phyloP scores from a whole-genome alignment of 2,888 invertebrate species.

The Lasioglossum marginatum region DNA sequence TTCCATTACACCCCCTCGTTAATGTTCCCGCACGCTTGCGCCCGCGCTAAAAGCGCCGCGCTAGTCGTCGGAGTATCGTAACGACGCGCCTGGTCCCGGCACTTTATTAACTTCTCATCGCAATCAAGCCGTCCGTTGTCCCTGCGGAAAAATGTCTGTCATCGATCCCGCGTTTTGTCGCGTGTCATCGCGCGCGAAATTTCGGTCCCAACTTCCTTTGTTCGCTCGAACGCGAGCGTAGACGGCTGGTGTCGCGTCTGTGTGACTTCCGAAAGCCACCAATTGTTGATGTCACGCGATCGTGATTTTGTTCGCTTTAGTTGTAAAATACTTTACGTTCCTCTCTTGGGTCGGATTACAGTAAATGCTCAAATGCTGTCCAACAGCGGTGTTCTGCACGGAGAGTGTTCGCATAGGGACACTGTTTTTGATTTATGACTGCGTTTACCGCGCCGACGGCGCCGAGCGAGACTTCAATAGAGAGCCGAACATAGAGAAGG shows the following conservation, averaged over 20 bases:
- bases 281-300: background rate
- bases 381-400: too few relatives aligned
- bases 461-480: too few relatives aligned
- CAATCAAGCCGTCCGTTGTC: constrained; percentile 42
- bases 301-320: background rate
- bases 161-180: constrained; percentile 1
- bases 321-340: background rate
- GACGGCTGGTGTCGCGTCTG: background rate
- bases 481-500: too few relatives aligned
- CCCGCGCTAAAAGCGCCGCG: constrained; percentile 25
- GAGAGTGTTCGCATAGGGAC: too few relatives aligned
- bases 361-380: too few relatives aligned
- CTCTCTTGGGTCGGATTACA: background rate
- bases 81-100: constrained; percentile 38
- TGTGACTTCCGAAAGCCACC: background rate
- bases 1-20: constrained; percentile 51
- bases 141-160: background rate
- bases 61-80: constrained; percentile 35
- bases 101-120: constrained; percentile 65
- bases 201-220: background rate
- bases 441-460: too few relatives aligned
- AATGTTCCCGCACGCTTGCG: constrained; percentile 33
- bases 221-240: background rate
- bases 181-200: background rate
- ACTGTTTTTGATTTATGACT: too few relatives aligned